phyloP scores from a whole-genome alignment of 2,113 vertebrate species.

The Oreochromis aureus region DNA sequence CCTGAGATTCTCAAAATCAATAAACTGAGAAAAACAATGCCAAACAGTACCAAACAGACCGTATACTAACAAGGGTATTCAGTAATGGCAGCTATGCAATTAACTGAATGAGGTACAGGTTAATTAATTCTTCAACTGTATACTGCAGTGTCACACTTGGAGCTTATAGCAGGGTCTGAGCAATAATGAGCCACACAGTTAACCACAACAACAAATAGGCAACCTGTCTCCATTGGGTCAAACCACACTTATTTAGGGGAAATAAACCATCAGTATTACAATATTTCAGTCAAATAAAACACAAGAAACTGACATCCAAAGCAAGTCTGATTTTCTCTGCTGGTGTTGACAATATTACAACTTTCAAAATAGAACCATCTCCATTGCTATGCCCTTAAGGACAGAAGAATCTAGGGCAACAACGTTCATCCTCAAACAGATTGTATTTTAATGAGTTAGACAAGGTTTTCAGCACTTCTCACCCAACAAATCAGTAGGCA shows the following conservation, averaged over 20 bases:
- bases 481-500: background rate
- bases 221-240: conserved; percentile 4
- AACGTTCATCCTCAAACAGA: background rate
- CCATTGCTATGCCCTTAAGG: conserved; percentile 6
- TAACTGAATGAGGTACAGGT: conserved; percentile 17
- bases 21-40: conserved; percentile 20
- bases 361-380: conserved; percentile 23
- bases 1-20: background rate
- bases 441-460: conserved; percentile 36
- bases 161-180: background rate
- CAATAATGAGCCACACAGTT: conserved; percentile 7
- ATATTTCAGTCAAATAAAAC: conserved; percentile 1
- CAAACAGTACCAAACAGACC: background rate
- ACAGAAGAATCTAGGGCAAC: conserved; percentile 25
- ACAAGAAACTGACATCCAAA: background rate
- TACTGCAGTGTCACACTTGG: background rate
- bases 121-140: conserved; percentile 15
- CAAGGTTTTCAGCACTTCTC: conserved; percentile 1
- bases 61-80: background rate
- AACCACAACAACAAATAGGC: conserved; percentile 1
- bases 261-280: conserved; percentile 7
- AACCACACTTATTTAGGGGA: background rate
- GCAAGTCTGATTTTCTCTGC: background rate
- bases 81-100: background rate
- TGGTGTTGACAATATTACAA: conserved; percentile 1